A percentile compares a stretch with the other conserved stretches of the same genome.
Evolutionary conservation across 2,888 invertebrate species (phyloP).

Genomic region (Agriopis aurantiaria): DNA sequence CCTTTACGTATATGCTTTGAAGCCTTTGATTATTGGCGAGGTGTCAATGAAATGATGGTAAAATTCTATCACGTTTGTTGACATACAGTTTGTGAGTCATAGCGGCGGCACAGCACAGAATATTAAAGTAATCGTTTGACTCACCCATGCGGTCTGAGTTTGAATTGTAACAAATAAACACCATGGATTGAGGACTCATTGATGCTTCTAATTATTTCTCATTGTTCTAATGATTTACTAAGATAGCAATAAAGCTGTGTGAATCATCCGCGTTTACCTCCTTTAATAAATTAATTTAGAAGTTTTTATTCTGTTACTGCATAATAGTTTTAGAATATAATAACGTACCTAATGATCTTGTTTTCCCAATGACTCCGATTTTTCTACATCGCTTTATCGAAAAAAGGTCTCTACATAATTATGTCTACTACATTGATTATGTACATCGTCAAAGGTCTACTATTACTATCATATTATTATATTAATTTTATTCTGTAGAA

Average conservation of each 20-base stretch:
- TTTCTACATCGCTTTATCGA: too few relatives aligned
- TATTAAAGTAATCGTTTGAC: constrained; percentile 50
- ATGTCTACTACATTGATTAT: too few relatives aligned
- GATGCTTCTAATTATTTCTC: constrained; percentile 13
- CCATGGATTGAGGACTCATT: constrained; percentile 44
- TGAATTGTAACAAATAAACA: constrained; percentile 30
- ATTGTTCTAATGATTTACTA: constrained; percentile 6
- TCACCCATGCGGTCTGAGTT: constrained; percentile 28
- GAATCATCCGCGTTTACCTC: neutral
- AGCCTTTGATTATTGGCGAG: constrained; percentile 27
- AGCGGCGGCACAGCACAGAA: constrained; percentile 49
- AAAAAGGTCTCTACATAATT: too few relatives aligned
- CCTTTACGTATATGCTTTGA: too few relatives aligned
- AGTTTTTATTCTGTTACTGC: neutral
- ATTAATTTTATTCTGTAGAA: too few relatives aligned
- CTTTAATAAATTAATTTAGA: neutral
- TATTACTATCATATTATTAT: too few relatives aligned
- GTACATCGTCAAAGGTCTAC: too few relatives aligned
- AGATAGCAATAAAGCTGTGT: neutral
- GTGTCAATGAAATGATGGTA: constrained; percentile 29
- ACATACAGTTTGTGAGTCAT: constrained; percentile 47
- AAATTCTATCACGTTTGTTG: constrained; percentile 56
- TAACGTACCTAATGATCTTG: too few relatives aligned
- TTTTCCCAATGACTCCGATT: too few relatives aligned
- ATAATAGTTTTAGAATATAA: too few relatives aligned